Base-by-base conservation (phyloP, 2,113 vertebrate species). In the Hypocryptadius cinnamomeus region DNA sequence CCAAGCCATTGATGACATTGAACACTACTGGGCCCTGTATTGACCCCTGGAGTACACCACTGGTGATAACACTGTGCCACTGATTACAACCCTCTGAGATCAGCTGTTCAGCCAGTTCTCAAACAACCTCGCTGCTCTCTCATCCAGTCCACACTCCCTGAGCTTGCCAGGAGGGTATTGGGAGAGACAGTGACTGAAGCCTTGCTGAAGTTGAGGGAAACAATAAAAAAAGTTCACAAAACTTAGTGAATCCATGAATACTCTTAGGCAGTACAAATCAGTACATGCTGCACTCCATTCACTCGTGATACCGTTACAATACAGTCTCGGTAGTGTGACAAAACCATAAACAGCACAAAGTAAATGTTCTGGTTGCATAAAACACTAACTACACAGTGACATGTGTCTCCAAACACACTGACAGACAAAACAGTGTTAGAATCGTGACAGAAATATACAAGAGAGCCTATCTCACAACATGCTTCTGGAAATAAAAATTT, bases 91-190 rank as follows among this genome's bases (percentile, higher is more conserved):
- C 10, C 28, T 61, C 47, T 45, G 39, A 15, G 39, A 39, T 8
- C 54, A 28, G 33, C 33, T 59, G 7, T 37, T 53, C 15, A 39
- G 28, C 54, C 47, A 45, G 28, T 4, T 61, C 19, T n/a, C 23
- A 61, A 14, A 13, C 45, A 25, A 3, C 28, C 22, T 61, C 2
- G 1, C 18, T 53, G 33, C 3, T 15, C 28, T 15, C 23, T 33
- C 47, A 37, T 23, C 28, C 47, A 45, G 19, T 3, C 45, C 33
- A 61, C 19, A 16, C 28, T 39, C 45, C 28, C 47, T 40, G 28
- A 53, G 8, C 27, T 33, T 37, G 25, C 27, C 45, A 39, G 0
- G 0, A 37, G 10, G 8, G 20, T 9, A 39, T 4, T 11, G 33
- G 7, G 23, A 86, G 19, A n/a, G n/a, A 39, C 64, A 37, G 19